Evolutionary conservation across 2,113 vertebrate genomes (phyloP).

Genomic region (Hyperopisus bebe): DNA sequence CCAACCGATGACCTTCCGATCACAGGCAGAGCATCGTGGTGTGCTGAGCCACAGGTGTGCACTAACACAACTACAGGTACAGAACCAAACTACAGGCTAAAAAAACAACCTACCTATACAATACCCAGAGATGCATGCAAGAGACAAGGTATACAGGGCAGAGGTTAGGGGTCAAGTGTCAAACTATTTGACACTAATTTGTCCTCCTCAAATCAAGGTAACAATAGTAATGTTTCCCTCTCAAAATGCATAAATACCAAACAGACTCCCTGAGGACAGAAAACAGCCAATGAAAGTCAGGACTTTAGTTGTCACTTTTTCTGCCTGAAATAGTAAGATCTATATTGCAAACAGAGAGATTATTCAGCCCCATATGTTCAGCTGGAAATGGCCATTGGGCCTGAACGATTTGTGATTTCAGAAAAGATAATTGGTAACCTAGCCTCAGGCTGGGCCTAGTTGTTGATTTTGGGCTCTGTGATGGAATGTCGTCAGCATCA

Average conservation of each 20-base stretch:
- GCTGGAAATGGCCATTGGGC: neutral
- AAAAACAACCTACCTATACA: neutral
- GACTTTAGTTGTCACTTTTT: neutral
- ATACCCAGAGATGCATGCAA: neutral
- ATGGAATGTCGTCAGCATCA: neutral
- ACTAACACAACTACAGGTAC: neutral
- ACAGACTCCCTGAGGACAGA: neutral
- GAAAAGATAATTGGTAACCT: neutral
- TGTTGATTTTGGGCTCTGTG: constrained; percentile 19
- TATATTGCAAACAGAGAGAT: neutral
- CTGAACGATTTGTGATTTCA: neutral
- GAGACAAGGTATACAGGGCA: neutral
- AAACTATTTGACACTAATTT: neutral
- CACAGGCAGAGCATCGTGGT: neutral
- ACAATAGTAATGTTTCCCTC: neutral
- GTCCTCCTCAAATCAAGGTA: neutral
- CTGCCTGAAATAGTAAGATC: neutral
- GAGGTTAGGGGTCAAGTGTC: neutral
- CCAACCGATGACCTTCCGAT: neutral
- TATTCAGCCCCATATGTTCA: neutral
- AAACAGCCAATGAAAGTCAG: neutral
- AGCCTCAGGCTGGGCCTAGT: constrained; percentile 15
- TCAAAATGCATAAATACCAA: neutral
- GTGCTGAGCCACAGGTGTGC: neutral
- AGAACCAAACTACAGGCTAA: neutral